phyloP scores from a whole-genome alignment of 2,888 invertebrate genomes.

The Liposcelis brunnea region DNA sequence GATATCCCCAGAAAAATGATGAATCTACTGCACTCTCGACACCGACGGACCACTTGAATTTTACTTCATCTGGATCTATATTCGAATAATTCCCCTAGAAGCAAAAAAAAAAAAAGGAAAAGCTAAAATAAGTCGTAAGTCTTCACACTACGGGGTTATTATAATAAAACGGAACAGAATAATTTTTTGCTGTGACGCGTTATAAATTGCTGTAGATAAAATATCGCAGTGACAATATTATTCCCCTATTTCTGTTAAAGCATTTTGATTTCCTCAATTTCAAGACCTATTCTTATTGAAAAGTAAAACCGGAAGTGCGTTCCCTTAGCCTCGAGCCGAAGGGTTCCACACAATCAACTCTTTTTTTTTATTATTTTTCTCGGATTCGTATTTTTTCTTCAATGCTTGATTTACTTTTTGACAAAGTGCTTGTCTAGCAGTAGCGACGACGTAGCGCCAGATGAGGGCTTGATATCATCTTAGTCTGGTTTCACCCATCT shows the following conservation, averaged over 20 bases:
- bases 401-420: too few species aligned
- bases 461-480: conserved; percentile 13
- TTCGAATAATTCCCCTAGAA: neutral
- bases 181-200: too few species aligned
- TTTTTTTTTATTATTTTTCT: conserved; percentile 30
- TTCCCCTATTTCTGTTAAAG: neutral
- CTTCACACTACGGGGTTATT: too few species aligned
- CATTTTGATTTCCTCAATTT: conserved; percentile 9
- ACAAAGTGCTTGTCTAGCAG: too few species aligned
- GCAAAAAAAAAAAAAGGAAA: neutral
- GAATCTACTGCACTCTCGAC: conserved; percentile 80
- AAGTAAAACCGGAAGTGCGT: conserved; percentile 7
- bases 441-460: too few species aligned
- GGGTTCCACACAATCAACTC: neutral
- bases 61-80: neutral
- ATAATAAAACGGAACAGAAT: too few species aligned
- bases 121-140: neutral
- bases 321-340: neutral
- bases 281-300: neutral
- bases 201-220: too few species aligned
- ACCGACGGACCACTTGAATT: conserved; percentile 67
- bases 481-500: conserved; percentile 32
- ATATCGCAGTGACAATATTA: too few species aligned
- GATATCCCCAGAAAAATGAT: conserved; percentile 96
- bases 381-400: conserved; percentile 24